Evolutionary conservation across 2,113 vertebrate species (phyloP), one percentile per base, ranked within the genome.

Genomic region (Forbesichthys agassizii): DNA sequence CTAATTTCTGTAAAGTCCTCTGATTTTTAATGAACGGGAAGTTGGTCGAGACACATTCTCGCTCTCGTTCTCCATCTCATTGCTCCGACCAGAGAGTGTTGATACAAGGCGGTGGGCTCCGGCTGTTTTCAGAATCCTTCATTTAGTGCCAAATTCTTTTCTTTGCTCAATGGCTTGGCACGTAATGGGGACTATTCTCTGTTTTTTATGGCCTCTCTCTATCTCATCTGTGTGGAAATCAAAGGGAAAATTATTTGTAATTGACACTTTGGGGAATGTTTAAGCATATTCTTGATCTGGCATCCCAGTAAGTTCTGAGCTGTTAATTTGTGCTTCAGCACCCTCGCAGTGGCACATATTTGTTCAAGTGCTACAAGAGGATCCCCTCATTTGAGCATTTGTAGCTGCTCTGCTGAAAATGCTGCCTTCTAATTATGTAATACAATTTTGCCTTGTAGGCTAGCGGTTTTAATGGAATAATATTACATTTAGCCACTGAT

Each of bases 381-480:
- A 96, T 96, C 96, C 96, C 96, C 95, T 96, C 94, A 94, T 27
- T 27, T 27, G 96, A 92, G 95, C 94, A 87, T 96, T 96, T 96
- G 95, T 96, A 98, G 96, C 94, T 96, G 96, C 95, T 92, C 95
- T 94, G 94, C 95, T 96, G 95, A 95, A 96, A 96, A 94, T 85
- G 93, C 94, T 84, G 90, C 92, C 94, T 94, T 94, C 94, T 96
- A 98, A 98, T 98, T 96, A 98, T 97, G 96, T 96, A 96, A 96
- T 95, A 94, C 96, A 96, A 97, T 96, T 96, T 93, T 94, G 93
- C 94, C 95, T 96, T 88, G 87, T 96, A 96, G 86, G 88, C 85
- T 96, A 96, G 94, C 94, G 95, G 89, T 82, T 95, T 96, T 96
- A 94, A 95, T 96, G 95, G 94, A 96, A 95, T 94, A 94, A 96